phyloP scores from a whole-genome alignment of 30 jellyfish, hydroid and myxozoan genomes.

The Cassiopea andromeda region DNA sequence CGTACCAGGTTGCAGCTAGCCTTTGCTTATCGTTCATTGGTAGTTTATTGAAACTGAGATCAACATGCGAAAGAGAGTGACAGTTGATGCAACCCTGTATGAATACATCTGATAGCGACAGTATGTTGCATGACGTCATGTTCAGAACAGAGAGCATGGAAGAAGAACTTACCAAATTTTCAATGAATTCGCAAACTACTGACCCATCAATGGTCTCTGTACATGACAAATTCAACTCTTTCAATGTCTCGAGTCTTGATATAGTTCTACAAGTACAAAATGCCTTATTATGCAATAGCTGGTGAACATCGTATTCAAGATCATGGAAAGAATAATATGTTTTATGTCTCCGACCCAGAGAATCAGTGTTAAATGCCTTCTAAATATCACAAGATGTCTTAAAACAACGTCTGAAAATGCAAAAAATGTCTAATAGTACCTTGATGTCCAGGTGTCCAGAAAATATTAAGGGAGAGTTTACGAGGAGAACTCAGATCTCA shows the following conservation, averaged over 20 bases:
- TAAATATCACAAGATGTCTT: too few relatives aligned
- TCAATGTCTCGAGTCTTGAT: slow-evolving; percentile 14
- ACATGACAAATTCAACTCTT: slow-evolving; percentile 37
- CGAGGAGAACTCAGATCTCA: too few relatives aligned
- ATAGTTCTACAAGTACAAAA: not conserved
- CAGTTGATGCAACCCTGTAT: slow-evolving; percentile 4
- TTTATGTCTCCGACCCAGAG: too few relatives aligned
- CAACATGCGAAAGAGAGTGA: slow-evolving; percentile 15
- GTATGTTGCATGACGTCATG: slow-evolving; percentile 58
- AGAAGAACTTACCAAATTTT: slow-evolving; percentile 2
- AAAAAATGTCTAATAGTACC: too few relatives aligned
- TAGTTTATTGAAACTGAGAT: slow-evolving; percentile 53
- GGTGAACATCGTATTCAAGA: not conserved
- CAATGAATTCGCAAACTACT: slow-evolving; percentile 19
- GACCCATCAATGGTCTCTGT: slow-evolving; percentile 10
- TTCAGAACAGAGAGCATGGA: slow-evolving; percentile 28
- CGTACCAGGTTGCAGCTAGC: slow-evolving; percentile 48
- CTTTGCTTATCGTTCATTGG: slow-evolving; percentile 5
- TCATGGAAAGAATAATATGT: too few relatives aligned
- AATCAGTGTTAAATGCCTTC: too few relatives aligned
- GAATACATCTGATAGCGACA: slow-evolving; percentile 38
- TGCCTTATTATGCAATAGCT: not conserved
- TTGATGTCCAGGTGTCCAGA: too few relatives aligned
- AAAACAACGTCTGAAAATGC: too few relatives aligned
- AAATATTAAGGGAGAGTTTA: too few relatives aligned